These are phyloP conservation scores for Bombylius discolor DNA, from an alignment of 2,888 invertebrate genomes.

Conservation along the genomic window DNA sequence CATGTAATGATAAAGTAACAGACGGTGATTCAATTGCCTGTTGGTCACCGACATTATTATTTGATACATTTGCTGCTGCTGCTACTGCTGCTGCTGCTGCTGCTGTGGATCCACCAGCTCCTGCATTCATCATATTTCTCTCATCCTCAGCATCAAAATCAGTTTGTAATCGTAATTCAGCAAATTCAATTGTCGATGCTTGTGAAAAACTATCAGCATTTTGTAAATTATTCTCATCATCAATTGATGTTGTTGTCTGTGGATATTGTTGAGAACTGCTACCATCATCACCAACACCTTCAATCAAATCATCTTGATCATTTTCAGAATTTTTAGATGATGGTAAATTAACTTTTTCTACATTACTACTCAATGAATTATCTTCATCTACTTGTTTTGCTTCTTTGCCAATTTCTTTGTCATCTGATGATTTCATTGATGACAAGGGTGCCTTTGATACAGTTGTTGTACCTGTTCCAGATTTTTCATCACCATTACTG, in stretches of 20 bases:
- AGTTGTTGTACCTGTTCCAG: no score
- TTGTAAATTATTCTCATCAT: conserved; percentile 21
- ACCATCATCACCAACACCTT: neutral
- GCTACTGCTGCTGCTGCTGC: neutral
- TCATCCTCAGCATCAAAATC: conserved; percentile 13
- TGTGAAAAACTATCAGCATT: conserved; percentile 36
- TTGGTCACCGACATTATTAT: neutral
- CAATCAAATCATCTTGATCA: neutral
- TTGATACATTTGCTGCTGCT: neutral
- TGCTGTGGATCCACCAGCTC: no score
- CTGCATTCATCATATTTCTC: neutral
- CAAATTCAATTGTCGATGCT: conserved; percentile 35
- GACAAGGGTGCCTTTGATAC: neutral
- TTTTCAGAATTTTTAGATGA: neutral
- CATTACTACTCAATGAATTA: neutral
- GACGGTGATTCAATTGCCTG: neutral
- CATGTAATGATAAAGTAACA: neutral
- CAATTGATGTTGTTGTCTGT: neutral
- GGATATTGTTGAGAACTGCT: neutral
- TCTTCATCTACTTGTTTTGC: neutral
- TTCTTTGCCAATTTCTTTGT: neutral
- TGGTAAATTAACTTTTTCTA: neutral
- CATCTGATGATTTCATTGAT: neutral
- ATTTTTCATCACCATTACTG: neutral
- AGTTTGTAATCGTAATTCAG: conserved; percentile 22